phyloP scores from a whole-genome alignment of 2,797 vertebrate genomes.

The Harpagifer antarcticus region DNA sequence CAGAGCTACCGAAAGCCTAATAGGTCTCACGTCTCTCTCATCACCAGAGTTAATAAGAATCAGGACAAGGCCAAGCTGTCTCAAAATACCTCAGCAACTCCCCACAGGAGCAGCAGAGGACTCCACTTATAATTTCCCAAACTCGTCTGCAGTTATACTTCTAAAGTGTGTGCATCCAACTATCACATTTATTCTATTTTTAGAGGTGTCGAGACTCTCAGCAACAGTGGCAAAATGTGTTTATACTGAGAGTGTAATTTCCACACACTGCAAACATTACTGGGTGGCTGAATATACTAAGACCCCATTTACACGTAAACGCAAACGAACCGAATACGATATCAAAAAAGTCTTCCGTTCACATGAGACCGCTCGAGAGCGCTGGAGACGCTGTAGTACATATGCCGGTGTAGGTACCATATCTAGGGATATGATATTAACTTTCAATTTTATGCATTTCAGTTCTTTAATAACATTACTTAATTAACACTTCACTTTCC shows the following conservation, averaged over 20 bases:
- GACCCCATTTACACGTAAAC: no score
- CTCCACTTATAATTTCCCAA: constrained; percentile 39
- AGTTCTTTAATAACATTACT: no score
- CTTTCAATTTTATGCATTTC: no score
- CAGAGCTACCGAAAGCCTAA: constrained; percentile 58
- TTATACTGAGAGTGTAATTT: constrained; percentile 15
- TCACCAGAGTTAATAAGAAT: constrained; percentile 66
- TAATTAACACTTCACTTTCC: no score
- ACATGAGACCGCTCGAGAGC: no score
- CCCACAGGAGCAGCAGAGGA: constrained; percentile 34
- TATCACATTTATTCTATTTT: constrained; percentile 51
- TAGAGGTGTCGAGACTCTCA: constrained; percentile 15
- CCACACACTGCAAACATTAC: constrained; percentile 18
- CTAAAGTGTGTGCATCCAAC: constrained; percentile 47
- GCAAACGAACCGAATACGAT: no score
- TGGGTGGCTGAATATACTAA: not conserved
- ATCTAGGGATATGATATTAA: no score
- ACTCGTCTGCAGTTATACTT: constrained; percentile 45
- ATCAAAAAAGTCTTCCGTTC: no score
- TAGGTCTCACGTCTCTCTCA: constrained; percentile 71
- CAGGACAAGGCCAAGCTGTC: constrained; percentile 51
- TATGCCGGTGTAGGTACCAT: no score
- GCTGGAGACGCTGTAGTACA: no score
- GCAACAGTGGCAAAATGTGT: constrained; percentile 7
- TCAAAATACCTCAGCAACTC: constrained; percentile 58